Percentiles rank a stretch among this genome's conserved stretches.
These are phyloP conservation scores for Melangyna quadrimaculata DNA, from an alignment of 2,888 invertebrate species.

Conservation along the genomic window DNA sequence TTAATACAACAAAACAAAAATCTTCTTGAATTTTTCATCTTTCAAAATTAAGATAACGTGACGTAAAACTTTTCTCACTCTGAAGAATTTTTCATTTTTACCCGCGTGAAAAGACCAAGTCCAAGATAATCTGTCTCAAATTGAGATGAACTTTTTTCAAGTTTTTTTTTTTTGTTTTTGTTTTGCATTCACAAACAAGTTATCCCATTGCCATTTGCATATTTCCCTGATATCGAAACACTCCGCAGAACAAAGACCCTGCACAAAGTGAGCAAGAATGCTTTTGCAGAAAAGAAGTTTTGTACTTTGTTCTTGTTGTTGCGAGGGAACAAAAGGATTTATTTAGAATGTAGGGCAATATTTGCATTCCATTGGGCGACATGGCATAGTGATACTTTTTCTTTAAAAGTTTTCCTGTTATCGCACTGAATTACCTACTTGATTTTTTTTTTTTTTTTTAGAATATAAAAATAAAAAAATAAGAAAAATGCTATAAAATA, in stretches of 20 bases:
- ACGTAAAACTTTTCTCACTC: slow-evolving; percentile 15
- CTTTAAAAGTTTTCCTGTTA: slow-evolving; percentile 55
- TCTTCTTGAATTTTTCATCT: background rate
- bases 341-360: slow-evolving; percentile 47
- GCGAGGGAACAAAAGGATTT: slow-evolving; percentile 60
- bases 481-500: background rate
- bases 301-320: slow-evolving; percentile 41
- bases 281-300: slow-evolving; percentile 44
- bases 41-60: slow-evolving; percentile 26
- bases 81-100: background rate
- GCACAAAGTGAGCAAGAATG: slow-evolving; percentile 30
- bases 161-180: background rate
- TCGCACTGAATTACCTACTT: slow-evolving; percentile 36
- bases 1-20: background rate
- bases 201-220: slow-evolving; percentile 61
- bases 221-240: slow-evolving; percentile 43
- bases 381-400: slow-evolving; percentile 45
- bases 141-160: slow-evolving; percentile 42
- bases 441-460: slow-evolving; percentile 29
- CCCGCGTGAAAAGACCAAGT: slow-evolving; percentile 2
- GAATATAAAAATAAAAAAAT: background rate
- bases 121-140: slow-evolving; percentile 35
- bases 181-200: slow-evolving; percentile 43
- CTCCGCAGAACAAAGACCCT: slow-evolving; percentile 39
- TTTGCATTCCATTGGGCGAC: slow-evolving; percentile 65